Conservation (phyloP, 2,888 invertebrate species). For the Gari tellinella region DNA sequence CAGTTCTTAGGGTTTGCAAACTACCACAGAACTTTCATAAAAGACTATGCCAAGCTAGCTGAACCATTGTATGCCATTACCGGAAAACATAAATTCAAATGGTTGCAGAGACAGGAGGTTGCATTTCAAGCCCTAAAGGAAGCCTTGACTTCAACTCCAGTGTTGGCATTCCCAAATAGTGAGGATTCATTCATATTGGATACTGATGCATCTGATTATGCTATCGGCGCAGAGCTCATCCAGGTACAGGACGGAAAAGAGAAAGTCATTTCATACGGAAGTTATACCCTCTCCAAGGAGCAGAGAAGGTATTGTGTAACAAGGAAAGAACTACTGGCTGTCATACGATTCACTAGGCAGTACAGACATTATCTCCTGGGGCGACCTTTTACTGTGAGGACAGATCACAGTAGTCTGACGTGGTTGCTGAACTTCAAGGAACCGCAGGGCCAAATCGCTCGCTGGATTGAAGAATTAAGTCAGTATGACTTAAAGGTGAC, state of each 20-base stretch:
- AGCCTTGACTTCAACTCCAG: background rate
- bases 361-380: conserved; percentile 18
- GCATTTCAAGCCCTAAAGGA: background rate
- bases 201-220: too few relatives aligned
- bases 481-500: too few relatives aligned
- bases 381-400: conserved; percentile 42
- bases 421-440: conserved; percentile 53
- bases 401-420: conserved; percentile 49
- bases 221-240: too few relatives aligned
- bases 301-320: conserved; percentile 9
- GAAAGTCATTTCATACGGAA: conserved; percentile 44
- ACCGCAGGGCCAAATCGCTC: too few relatives aligned
- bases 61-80: background rate
- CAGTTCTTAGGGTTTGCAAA: background rate
- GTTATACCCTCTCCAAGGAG: conserved; percentile 22
- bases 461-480: too few relatives aligned
- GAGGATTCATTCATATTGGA: background rate
- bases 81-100: background rate
- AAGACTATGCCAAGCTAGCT: conserved; percentile 1
- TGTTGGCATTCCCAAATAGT: background rate
- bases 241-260: conserved; percentile 54
- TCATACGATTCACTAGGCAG: conserved; percentile 15
- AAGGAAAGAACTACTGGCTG: conserved; percentile 13
- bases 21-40: background rate
- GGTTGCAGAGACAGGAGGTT: background rate